Percentiles rank a stretch among this genome's conserved stretches.
Evolutionary conservation across 2,797 vertebrate species (phyloP).

Genomic region (Pipistrellus pygmaeus): DNA sequence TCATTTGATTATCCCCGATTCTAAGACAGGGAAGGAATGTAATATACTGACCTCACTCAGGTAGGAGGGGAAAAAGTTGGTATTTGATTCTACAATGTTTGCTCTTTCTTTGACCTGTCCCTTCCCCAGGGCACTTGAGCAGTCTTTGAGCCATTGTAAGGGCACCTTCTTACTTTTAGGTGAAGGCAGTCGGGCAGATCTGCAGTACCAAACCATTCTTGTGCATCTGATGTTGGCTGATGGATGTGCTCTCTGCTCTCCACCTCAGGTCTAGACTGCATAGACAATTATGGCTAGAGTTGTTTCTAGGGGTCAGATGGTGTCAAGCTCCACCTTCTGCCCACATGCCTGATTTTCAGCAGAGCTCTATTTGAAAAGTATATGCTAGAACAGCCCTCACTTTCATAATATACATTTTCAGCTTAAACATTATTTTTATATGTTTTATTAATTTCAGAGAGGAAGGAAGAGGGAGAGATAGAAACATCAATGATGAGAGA

Average conservation of each 20-base stretch:
- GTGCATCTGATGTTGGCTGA: fast-evolving
- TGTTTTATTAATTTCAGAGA: too few relatives aligned
- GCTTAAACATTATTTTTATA: background rate
- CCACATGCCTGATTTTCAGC: background rate
- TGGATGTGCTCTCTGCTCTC: background rate
- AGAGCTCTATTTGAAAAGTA: background rate
- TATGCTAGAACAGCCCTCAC: constrained; percentile 47
- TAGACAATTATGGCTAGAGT: fast-evolving
- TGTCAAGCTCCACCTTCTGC: background rate
- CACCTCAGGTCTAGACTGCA: fast-evolving
- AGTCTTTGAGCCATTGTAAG: too few relatives aligned
- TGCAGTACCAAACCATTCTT: too few relatives aligned
- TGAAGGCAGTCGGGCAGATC: too few relatives aligned
- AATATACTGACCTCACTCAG: fast-evolving
- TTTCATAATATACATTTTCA: constrained; percentile 41
- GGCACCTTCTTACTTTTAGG: too few relatives aligned
- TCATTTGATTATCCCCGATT: background rate
- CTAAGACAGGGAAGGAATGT: background rate
- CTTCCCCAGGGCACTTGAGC: too few relatives aligned
- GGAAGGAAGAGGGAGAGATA: too few relatives aligned
- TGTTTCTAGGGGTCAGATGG: background rate
- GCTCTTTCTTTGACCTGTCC: background rate
- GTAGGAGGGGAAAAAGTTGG: fast-evolving
- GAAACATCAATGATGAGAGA: too few relatives aligned
- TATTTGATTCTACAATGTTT: too few relatives aligned